Evolutionary conservation across 2,888 invertebrate species (phyloP).

Genomic region (Drosophila tripunctata): DNA sequence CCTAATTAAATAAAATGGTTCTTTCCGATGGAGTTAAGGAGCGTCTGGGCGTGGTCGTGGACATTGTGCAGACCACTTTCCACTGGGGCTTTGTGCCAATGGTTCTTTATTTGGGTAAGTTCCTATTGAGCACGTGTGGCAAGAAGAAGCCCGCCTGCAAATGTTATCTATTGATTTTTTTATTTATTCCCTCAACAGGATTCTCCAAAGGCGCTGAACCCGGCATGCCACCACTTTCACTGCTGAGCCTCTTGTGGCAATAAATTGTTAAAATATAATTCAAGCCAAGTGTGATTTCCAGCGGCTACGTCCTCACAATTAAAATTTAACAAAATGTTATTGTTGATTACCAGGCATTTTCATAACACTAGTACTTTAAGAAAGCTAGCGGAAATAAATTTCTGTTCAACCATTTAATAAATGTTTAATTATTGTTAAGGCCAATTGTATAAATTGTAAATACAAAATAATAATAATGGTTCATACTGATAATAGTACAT

Average conservation of each 20-base stretch:
- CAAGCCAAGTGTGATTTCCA: slow-evolving; percentile 3
- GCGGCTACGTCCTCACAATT: slow-evolving; percentile 2
- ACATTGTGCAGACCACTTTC: slow-evolving; percentile 86
- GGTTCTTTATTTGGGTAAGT: slow-evolving; percentile 88
- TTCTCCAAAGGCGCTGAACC: slow-evolving; percentile 89
- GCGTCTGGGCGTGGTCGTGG: slow-evolving; percentile 87
- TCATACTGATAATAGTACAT: too few species aligned
- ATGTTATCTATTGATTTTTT: slow-evolving; percentile 23
- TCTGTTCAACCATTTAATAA: slow-evolving; percentile 34
- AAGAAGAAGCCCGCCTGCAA: slow-evolving; percentile 17
- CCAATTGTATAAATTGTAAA: not conserved
- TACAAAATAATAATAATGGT: not conserved
- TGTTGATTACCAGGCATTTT: slow-evolving; percentile 41
- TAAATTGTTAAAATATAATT: slow-evolving; percentile 62
- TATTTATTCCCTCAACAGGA: too few species aligned
- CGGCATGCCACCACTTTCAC: slow-evolving; percentile 87
- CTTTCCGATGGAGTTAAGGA: slow-evolving; percentile 87
- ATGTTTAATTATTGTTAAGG: not conserved
- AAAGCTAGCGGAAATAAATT: slow-evolving; percentile 61
- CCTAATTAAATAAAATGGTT: slow-evolving; percentile 62
- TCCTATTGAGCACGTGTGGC: slow-evolving; percentile 42
- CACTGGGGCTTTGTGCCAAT: slow-evolving; percentile 90
- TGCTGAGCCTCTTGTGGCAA: slow-evolving; percentile 83
- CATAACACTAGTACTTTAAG: slow-evolving; percentile 35
- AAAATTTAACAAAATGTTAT: slow-evolving; percentile 33